Base-by-base conservation (phyloP, 2,797 vertebrate species). In the Sternarchorhynchus goeldii region DNA sequence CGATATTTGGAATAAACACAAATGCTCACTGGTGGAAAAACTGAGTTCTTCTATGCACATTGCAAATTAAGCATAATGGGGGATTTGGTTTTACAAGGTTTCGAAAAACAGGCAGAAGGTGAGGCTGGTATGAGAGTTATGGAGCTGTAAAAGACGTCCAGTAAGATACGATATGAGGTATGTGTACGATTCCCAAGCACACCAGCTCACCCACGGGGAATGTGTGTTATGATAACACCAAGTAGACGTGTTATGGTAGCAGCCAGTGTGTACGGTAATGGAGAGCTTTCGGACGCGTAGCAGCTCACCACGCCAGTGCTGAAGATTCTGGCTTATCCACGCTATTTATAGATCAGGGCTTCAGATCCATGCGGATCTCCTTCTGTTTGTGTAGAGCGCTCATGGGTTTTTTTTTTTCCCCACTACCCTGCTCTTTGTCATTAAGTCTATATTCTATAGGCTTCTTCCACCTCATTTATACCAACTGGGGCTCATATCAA, bases 331-430 rank as follows among this genome's bases (percentile, higher is more conserved):
- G 64, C 67, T 73, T 53, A 67, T 69, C 64, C 31, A 29, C 45
- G 21, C 74, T 83, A 81, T 81, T 85, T 83, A 75, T 85, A 79
- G 62, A 34, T 3, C 36, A 58, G 60, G 25, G 16, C 45, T n/a
- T 76, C 58, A 41, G 53, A 63, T 50, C 65, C 58, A 56, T 18
- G 5, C 31, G 59, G n/a, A 18, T 25, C 58, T 29, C 2, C 60
- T 67, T 21, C 34, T 56, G 73, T 70, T 73, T 67, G 59, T 59
- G 32, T 25, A 67, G 25, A 58, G n/a, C 69, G 45, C 50, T 36
- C 39, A 32, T 57, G 41, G 2, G 21, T 64, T 25, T 59, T 34
- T 21, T 70, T 20, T 12, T 31, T 34, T 57, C 5, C 68, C 32
- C 39, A 63, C 36, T 62, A 14, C 10, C 57, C 58, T 36, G 62